Evolutionary conservation across 1,140 invertebrate species (phyloP), one percentile per base, ranked within the genome.

Genomic region (Episyrphus balteatus): DNA sequence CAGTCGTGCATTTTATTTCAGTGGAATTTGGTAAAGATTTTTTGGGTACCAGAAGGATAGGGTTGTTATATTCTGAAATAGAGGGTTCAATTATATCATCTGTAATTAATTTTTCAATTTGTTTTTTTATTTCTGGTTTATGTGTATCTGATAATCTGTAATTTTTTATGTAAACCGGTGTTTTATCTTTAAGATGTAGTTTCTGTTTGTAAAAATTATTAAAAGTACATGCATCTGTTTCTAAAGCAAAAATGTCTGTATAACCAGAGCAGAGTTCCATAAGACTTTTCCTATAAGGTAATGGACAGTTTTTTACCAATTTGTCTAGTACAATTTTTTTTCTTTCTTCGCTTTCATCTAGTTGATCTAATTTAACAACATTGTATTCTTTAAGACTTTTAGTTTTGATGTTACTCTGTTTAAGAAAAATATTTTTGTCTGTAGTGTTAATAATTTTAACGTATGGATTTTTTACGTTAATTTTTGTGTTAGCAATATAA

Each of bases 181-280:
- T 14, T 9, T 44, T 44, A 14, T 44, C 32, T 30, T 3, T 44
- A 6, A 15, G 11, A 19, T 8, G 6, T 7, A 31, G n/a, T 12
- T 31, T n/a, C n/a, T 44, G 42, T 12, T 5, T 32, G n/a, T 31
- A 44, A 32, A 44, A 44, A 44, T 44, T 44, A n/a, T 44, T 44
- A 14, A 30, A 5, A 33, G 42, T 9, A 6, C 8, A 32, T 44
- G 5, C 30, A 14, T 44, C 42, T 30, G 5, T 6, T 30, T 44
- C 42, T 12, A 44, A 6, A 30, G 19, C 21, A 44, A 44, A 44
- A 34, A 34, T n/a, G 33, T 34, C 33, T 9, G 33, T 34, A 34
- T 34, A 34, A 34, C n/a, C 33, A 9, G 9, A 10, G n/a, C 33
- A 34, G 33, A 34, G 33, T 9, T 34, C n/a, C 9, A 34, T 10